Percentiles rank a stretch among this genome's conserved stretches.
Evolutionary conservation across 2,797 vertebrate genomes (phyloP).

Genomic region (Catharus ustulatus): DNA sequence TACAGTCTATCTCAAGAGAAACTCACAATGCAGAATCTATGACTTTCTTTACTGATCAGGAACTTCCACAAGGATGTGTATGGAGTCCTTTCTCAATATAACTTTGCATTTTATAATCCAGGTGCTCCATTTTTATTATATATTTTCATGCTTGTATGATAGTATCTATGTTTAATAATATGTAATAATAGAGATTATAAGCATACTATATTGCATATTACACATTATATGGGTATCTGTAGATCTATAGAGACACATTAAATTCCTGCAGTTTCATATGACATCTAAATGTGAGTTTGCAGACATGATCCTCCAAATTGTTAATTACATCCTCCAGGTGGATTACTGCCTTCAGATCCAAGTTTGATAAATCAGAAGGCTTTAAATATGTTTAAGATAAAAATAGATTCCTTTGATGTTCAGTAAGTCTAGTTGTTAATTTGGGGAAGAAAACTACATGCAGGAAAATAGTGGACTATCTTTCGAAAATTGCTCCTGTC

Average conservation of each 20-base stretch:
- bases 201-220: not conserved
- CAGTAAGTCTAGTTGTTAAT: not conserved
- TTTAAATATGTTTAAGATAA: not conserved
- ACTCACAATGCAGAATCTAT: not conserved
- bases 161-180: not conserved
- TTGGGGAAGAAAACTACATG: not conserved
- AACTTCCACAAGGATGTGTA: not conserved
- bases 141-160: not conserved
- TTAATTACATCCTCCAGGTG: not conserved
- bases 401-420: not conserved
- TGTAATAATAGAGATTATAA: not conserved
- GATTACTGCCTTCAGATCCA: not conserved
- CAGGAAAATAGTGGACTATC: not conserved
- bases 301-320: not conserved
- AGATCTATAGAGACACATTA: not conserved
- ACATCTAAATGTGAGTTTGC: not conserved
- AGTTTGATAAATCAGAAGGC: not conserved
- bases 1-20: not conserved
- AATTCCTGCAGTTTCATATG: not conserved
- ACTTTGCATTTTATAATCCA: not conserved
- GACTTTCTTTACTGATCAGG: not conserved
- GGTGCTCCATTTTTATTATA: not conserved
- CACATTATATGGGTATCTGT: not conserved
- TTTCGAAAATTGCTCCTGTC: not conserved
- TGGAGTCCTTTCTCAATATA: not conserved